phyloP scores from a whole-genome alignment of 2,797 vertebrate genomes.

The Potorous gilbertii region DNA sequence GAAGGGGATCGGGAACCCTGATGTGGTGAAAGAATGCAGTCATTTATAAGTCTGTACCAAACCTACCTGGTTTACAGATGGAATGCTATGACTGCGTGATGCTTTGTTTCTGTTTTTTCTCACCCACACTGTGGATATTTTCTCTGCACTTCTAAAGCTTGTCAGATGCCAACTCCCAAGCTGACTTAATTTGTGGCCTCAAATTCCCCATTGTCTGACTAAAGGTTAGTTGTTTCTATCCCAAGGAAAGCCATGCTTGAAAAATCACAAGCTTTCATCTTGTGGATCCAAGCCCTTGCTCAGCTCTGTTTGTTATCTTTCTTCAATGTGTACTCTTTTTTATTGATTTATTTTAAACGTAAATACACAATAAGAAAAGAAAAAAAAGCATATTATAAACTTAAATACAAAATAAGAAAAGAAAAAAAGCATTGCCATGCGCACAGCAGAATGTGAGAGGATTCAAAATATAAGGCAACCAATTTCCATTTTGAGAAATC shows the following conservation, averaged over 20 bases:
- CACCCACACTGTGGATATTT: not conserved
- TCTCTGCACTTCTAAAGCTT: constrained; percentile 14
- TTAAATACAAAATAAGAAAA: too few relatives aligned
- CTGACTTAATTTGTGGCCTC: not conserved
- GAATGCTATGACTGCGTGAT: not conserved
- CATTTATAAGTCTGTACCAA: not conserved
- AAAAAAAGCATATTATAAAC: too few relatives aligned
- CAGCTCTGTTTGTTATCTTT: not conserved
- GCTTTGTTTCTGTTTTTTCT: not conserved
- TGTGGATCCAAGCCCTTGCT: not conserved
- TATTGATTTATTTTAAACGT: too few relatives aligned
- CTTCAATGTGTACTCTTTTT: not conserved
- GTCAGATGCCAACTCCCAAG: not conserved
- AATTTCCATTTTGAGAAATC: too few relatives aligned
- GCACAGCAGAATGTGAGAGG: too few relatives aligned
- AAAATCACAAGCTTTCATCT: not conserved
- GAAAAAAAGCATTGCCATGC: too few relatives aligned
- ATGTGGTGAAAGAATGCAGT: not conserved
- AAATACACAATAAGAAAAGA: too few relatives aligned
- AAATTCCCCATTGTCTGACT: constrained; percentile 7
- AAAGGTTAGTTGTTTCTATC: constrained; percentile 17
- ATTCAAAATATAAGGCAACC: too few relatives aligned
- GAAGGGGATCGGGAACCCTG: not conserved
- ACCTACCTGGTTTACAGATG: not conserved
- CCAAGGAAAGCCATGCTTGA: constrained; percentile 27